Percentiles rank a stretch among this genome's conserved stretches.
Evolutionary conservation across 2,797 vertebrate genomes (phyloP).

Genomic region (Chloroceryle amazona): DNA sequence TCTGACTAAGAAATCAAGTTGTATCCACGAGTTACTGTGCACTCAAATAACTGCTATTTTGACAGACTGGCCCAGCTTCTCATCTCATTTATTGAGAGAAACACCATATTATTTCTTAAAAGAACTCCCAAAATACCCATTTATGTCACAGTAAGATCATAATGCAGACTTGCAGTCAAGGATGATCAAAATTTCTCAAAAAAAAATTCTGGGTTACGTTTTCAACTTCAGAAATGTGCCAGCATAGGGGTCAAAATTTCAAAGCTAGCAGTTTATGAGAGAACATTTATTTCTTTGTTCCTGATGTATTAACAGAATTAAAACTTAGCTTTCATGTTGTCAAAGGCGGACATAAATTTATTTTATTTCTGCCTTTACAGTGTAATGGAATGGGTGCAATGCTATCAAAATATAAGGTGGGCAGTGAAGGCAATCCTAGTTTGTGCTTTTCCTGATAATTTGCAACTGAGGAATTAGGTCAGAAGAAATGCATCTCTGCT

Average conservation of each 20-base stretch:
- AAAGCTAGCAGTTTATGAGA: not conserved
- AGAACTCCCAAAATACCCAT: conserved; percentile 7
- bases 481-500: not conserved
- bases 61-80: conserved; percentile 22
- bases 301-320: not conserved
- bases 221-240: not conserved
- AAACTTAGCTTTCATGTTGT: not conserved
- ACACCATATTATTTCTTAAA: conserved; percentile 38
- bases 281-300: not conserved
- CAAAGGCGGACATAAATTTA: not conserved
- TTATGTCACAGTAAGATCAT: conserved; percentile 43
- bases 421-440: not conserved
- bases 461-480: not conserved
- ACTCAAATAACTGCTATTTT: conserved; percentile 36
- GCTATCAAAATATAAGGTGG: not conserved
- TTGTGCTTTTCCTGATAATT: not conserved
- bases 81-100: conserved; percentile 25
- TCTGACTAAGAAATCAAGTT: not conserved
- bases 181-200: conserved; percentile 28
- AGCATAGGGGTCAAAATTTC: not conserved
- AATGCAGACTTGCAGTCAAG: conserved; percentile 27
- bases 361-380: not conserved
- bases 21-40: not conserved
- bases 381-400: not conserved
- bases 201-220: not conserved